phyloP scores from a whole-genome alignment of 2,113 vertebrate species.

The Sapayoa aenigma region DNA sequence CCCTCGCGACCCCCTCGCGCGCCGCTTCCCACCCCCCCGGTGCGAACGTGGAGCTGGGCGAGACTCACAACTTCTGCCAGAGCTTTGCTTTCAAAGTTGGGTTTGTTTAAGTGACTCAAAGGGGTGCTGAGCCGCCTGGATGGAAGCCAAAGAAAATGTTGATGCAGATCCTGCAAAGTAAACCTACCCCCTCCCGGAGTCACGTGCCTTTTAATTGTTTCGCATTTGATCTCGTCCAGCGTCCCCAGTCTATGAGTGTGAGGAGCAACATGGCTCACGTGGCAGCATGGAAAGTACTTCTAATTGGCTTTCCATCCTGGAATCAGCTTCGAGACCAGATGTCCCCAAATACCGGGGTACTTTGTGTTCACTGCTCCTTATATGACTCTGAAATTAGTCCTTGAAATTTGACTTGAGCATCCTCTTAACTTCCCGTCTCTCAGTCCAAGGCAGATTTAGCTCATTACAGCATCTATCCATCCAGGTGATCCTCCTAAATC shows the following conservation, averaged over 20 bases:
- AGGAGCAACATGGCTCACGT: not conserved
- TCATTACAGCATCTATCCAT: not conserved
- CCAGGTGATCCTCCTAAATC: not conserved
- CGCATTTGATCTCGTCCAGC: not conserved
- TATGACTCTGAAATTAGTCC: not conserved
- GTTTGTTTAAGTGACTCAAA: constrained; percentile 53
- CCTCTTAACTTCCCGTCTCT: not conserved
- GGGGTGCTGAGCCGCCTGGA: constrained; percentile 31
- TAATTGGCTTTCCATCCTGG: not conserved
- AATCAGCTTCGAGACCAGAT: not conserved
- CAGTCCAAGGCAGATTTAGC: not conserved
- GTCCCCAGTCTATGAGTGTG: not conserved
- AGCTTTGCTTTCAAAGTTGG: constrained; percentile 26
- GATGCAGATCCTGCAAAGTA: constrained; percentile 20
- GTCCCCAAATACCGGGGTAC: not conserved
- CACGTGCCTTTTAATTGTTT: constrained; percentile 37
- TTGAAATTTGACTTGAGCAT: not conserved
- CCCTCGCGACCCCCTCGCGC: rapidly evolving
- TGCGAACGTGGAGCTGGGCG: not conserved
- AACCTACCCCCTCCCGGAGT: not conserved
- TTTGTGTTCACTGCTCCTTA: not conserved
- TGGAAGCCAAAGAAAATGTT: constrained; percentile 43
- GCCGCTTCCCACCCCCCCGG: not conserved
- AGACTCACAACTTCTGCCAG: not conserved
- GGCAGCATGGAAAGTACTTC: not conserved